Evolutionary conservation across 2,888 invertebrate species (phyloP), one percentile per base, ranked within the genome.

Genomic region (Nomada goodeniana): DNA sequence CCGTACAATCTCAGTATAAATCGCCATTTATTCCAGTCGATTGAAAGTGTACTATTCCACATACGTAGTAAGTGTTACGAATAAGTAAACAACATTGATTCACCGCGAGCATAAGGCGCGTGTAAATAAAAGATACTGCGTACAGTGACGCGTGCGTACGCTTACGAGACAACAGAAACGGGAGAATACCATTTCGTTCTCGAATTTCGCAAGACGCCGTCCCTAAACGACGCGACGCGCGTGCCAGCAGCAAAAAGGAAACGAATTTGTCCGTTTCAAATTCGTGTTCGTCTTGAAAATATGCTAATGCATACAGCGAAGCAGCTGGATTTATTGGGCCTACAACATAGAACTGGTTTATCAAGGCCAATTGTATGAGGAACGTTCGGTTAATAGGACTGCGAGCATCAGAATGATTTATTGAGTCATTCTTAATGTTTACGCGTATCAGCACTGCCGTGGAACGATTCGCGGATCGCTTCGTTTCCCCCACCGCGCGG

Each of bases 11-110:
- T 1, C 53, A 47, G 15, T 15, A 7, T 36, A 13, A 47, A 47
- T 15, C 15, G 2, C 47, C 11, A 0, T 15, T 47, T 47, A 47
- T 15, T 47, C 15, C 47, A 47, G 47, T 15, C 47, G 47, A 47
- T 47, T 15, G 47, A 47, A 47, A 4, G 47, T 4, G 15, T 4
- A 15, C 47, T 47, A 47, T 47, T 47, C 47, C 47, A 47, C 13
- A 47, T 47, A 47, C 3, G 11, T 13, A 47, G 15, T 3, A 0
- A 47, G 47, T 15, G 11, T 47, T 36, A 36, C 52, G 23, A 76
- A 76, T 50, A 73, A 74, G 57, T 26, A 57, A 76, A 15, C 26
- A 36, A 36, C 13, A 57, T 64, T 10, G 70, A 73, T 73, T 57
- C 26, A 64, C 50, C n/a, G 0, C 2, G 42, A 36, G 44, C 4